A percentile compares a stretch with the other conserved stretches of the same genome.
These are phyloP conservation scores for Druon quercuslanigerum DNA, from an alignment of 1,140 invertebrate genomes.

Conservation along the genomic window DNA sequence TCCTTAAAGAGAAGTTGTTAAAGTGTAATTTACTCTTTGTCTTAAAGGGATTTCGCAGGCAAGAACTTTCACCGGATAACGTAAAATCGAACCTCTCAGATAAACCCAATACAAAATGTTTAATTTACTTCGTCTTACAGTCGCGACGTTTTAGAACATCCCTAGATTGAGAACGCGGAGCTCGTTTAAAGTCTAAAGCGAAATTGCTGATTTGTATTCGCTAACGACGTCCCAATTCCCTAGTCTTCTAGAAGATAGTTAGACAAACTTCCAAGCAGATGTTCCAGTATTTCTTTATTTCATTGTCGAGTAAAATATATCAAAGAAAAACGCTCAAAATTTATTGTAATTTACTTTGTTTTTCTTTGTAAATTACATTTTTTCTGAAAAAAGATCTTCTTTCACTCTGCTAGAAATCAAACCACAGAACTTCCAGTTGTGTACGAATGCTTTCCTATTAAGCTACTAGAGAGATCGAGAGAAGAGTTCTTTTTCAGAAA, in stretches of 20 bases:
- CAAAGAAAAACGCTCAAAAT: background rate
- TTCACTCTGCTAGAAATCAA: too few species aligned
- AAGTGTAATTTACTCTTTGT: too few species aligned
- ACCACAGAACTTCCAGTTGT: too few species aligned
- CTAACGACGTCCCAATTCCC: conserved; percentile 51
- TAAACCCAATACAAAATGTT: conserved; percentile 50
- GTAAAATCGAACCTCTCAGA: conserved; percentile 7
- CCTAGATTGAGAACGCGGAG: conserved; percentile 39
- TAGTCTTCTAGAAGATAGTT: background rate
- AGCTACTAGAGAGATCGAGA: too few species aligned
- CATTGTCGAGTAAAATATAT: background rate
- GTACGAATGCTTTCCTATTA: too few species aligned
- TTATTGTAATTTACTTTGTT: too few species aligned
- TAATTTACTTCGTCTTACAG: conserved; percentile 52
- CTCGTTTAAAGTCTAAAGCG: conserved; percentile 54
- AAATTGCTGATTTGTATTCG: conserved; percentile 60
- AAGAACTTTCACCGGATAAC: background rate
- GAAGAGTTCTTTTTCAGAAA: too few species aligned
- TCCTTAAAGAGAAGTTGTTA: too few species aligned
- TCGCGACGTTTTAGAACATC: conserved; percentile 29
- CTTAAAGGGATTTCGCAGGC: background rate
- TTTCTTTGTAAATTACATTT: too few species aligned
- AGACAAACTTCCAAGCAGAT: background rate
- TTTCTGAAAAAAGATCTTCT: too few species aligned
- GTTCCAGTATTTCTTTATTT: background rate